Percentiles rank a stretch among this genome's conserved stretches.
phyloP scores from a whole-genome alignment of 2,888 invertebrate species.

The Dasypolia templi region DNA sequence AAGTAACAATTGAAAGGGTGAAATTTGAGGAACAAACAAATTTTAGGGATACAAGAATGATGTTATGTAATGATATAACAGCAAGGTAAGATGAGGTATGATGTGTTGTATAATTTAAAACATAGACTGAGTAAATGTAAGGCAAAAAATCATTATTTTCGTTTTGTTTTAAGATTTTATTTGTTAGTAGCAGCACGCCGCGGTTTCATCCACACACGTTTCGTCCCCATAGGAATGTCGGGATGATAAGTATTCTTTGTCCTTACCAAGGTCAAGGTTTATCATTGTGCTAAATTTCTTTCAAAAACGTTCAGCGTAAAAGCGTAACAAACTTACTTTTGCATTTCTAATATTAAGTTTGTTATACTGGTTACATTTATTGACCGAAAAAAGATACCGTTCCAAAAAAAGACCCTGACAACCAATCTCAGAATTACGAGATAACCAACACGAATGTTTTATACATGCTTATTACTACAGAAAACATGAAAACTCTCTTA shows the following conservation, averaged over 20 bases:
- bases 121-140: background rate
- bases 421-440: constrained; percentile 8
- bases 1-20: background rate
- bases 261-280: no score
- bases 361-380: background rate
- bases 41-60: background rate
- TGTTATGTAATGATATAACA: background rate
- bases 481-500: constrained; percentile 59
- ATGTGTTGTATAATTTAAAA: background rate
- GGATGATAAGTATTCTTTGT: no score
- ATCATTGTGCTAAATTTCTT: no score
- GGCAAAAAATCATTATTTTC: constrained; percentile 3
- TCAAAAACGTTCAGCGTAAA: no score
- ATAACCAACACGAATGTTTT: constrained; percentile 31
- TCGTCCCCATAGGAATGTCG: no score
- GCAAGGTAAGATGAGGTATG: background rate
- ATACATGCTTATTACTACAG: constrained; percentile 17
- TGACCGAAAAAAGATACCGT: background rate
- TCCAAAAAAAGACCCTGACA: constrained; percentile 3
- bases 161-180: background rate
- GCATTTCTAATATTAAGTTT: no score
- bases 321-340: no score
- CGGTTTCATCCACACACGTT: no score
- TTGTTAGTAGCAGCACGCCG: no score
- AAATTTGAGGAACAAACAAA: background rate